Base-by-base conservation (phyloP, 2,888 invertebrate species). In the Hololepta plana region DNA sequence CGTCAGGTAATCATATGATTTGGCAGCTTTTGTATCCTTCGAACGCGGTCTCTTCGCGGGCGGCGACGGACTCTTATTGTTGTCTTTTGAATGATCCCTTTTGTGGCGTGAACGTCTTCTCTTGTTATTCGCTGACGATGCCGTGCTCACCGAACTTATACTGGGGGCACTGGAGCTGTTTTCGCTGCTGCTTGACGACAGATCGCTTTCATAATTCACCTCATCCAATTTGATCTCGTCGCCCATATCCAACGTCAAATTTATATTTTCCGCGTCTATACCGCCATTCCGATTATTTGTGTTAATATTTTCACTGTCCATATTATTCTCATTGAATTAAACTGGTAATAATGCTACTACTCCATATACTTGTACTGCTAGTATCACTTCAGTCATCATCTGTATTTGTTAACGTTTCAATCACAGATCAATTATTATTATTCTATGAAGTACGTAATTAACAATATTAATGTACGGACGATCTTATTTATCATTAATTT, bases 201-300 rank as follows among this genome's bases (percentile, higher is more conserved):
- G 82, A 58, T 90, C 88, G 53, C 88, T 88, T 50, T 85, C 85
- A 45, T 80, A 84, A 41, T 71, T 72, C 32, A 67, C 70, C 43
- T 79, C 77, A 37, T 72, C 75, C 34, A 74, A 67, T 50, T 81
- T 79, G 34, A 80, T 57, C 48, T 81, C 80, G 46, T 81, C 80
- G 23, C 73, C 75, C 49, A 79, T 77, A 51, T 80, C 79, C 29
- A 51, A 37, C 29, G 45, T 43, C 32, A 55, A 39, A 36, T 51
- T 51, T 25, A 54, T 42, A 35, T 55, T 54, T 42, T 54, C 53
- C 32, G 47, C 40, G 41, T 55, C 55, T 34, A 49, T 37, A 45
- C 47, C 49, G 36, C 52, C 50, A 45, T 53, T 55, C 42, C 49
- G 53, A 35, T 43, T 46, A 8, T 17, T 17, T 7, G 6, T 8